phyloP scores from a whole-genome alignment of 2,113 vertebrate species.

The Micromys minutus region DNA sequence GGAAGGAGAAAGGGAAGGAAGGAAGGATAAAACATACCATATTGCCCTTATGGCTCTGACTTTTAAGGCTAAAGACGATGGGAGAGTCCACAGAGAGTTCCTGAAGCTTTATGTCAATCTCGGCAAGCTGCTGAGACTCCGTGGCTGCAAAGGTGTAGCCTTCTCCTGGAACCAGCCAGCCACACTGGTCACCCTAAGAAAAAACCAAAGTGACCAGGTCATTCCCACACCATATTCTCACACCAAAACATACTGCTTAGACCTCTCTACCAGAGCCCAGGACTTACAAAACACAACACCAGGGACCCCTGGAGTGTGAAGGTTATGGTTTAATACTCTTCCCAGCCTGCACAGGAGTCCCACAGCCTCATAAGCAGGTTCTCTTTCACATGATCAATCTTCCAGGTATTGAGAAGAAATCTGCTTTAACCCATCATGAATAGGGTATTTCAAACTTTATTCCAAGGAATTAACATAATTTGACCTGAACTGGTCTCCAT shows the following conservation, averaged over 20 bases:
- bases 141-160: conserved; percentile 87
- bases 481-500: background rate
- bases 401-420: conserved; percentile 17
- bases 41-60: conserved; percentile 72
- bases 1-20: too few species aligned
- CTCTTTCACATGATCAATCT: conserved; percentile 18
- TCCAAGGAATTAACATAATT: background rate
- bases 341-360: background rate
- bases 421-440: background rate
- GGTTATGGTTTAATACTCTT: background rate
- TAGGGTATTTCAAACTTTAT: background rate
- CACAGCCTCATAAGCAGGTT: background rate
- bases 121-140: conserved; percentile 87
- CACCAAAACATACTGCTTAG: background rate
- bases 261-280: background rate
- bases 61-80: conserved; percentile 69
- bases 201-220: conserved; percentile 28
- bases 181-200: conserved; percentile 81
- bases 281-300: background rate
- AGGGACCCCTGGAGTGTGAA: background rate
- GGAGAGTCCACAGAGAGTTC: conserved; percentile 80
- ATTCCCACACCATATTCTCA: background rate
- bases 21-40: too few species aligned
- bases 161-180: conserved; percentile 85
- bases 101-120: conserved; percentile 91